phyloP scores from a whole-genome alignment of 2,113 vertebrate genomes.

The Dascyllus trimaculatus region DNA sequence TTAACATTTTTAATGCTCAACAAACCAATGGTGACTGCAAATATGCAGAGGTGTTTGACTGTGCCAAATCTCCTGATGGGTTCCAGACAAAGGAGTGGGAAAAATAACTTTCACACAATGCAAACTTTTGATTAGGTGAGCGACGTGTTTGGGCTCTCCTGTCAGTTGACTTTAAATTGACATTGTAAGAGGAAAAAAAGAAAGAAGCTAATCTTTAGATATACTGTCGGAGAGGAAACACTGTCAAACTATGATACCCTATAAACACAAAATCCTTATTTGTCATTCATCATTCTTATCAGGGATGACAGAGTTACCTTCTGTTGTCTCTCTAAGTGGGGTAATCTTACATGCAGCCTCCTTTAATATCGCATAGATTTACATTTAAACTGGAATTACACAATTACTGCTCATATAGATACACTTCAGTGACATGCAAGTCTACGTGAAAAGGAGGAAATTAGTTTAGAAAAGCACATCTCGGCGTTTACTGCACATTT shows the following conservation, averaged over 20 bases:
- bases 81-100: slow-evolving; percentile 56
- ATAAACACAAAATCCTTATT: slow-evolving; percentile 27
- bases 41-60: slow-evolving; percentile 76
- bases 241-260: slow-evolving; percentile 16
- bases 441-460: background rate
- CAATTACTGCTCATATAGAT: slow-evolving; percentile 24
- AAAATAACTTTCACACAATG: slow-evolving; percentile 65
- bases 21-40: slow-evolving; percentile 81
- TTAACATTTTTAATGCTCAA: slow-evolving; percentile 87
- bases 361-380: slow-evolving; percentile 41
- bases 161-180: slow-evolving; percentile 66
- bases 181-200: slow-evolving; percentile 31
- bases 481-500: background rate
- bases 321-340: slow-evolving; percentile 35
- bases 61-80: slow-evolving; percentile 72
- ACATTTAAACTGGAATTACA: slow-evolving; percentile 26
- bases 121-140: slow-evolving; percentile 75
- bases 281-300: slow-evolving; percentile 58
- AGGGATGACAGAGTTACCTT: slow-evolving; percentile 37
- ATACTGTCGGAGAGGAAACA: slow-evolving; percentile 21
- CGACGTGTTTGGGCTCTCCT: slow-evolving; percentile 42
- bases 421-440: slow-evolving; percentile 16
- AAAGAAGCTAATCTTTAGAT: slow-evolving; percentile 53
- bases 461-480: background rate
- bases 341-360: slow-evolving; percentile 22